Evolutionary conservation across 2,888 invertebrate species (phyloP).

Genomic region (Netelia fuscicornis): DNA sequence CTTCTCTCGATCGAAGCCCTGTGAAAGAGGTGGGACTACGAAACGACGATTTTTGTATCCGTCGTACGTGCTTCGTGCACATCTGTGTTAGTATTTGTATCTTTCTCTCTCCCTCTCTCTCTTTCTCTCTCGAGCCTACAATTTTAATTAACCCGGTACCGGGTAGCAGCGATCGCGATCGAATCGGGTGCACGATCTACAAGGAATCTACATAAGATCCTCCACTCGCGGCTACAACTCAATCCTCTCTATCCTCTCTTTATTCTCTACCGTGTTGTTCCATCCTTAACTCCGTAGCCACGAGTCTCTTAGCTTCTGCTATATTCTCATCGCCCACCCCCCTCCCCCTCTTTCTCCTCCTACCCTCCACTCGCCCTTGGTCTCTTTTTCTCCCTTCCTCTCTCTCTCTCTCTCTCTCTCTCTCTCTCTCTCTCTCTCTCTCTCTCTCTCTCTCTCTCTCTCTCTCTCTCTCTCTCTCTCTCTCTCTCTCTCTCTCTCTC

Average conservation of each 20-base stretch:
- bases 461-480: too few species aligned
- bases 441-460: conserved; percentile 30
- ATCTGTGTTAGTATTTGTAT: conserved; percentile 41
- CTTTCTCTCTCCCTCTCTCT: conserved; percentile 36
- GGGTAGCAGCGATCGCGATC: conserved; percentile 84
- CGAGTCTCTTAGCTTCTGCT: conserved; percentile 45
- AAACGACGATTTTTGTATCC: conserved; percentile 50
- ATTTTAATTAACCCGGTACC: conserved; percentile 85
- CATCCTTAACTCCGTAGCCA: conserved; percentile 70
- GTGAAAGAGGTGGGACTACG: conserved; percentile 55
- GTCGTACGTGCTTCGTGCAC: conserved; percentile 1
- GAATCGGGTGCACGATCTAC: conserved; percentile 85
- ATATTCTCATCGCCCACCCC: conserved; percentile 64
- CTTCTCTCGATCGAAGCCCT: conserved; percentile 50
- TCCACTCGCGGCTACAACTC: conserved; percentile 85
- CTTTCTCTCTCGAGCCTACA: conserved; percentile 75
- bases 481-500: too few species aligned
- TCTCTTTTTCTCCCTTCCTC: conserved; percentile 39
- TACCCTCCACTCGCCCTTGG: conserved; percentile 31
- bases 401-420: conserved; percentile 26
- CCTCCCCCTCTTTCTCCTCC: neutral
- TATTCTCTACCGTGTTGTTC: conserved; percentile 73
- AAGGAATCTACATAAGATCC: conserved; percentile 85
- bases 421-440: conserved; percentile 39
- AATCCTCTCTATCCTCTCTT: conserved; percentile 81